These are phyloP conservation scores for human DNA, from an alignment of 2,113 vertebrate genomes.

Conservation along the genomic window DNA sequence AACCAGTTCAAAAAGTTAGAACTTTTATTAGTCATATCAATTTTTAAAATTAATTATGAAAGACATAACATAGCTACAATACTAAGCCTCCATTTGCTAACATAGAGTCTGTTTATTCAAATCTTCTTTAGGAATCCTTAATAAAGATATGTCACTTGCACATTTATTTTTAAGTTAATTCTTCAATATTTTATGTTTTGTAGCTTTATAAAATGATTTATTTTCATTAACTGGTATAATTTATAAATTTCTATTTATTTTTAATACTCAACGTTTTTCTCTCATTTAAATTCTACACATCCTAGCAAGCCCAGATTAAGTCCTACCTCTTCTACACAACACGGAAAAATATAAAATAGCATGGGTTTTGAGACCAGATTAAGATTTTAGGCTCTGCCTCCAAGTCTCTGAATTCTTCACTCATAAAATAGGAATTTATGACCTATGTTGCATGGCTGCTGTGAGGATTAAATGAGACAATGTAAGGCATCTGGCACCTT, in stretches of 20 bases:
- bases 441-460: not conserved
- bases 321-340: not conserved
- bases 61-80: not conserved
- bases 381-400: not conserved
- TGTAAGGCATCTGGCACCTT: not conserved
- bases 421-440: conserved; percentile 16
- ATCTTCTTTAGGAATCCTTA: not conserved
- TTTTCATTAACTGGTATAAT: not conserved
- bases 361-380: not conserved
- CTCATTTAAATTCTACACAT: not conserved
- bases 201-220: not conserved
- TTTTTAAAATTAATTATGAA: conserved; percentile 18
- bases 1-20: not conserved
- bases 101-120: not conserved
- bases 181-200: not conserved
- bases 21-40: not conserved
- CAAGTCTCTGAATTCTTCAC: not conserved
- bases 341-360: not conserved
- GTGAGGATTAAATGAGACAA: not conserved
- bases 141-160: not conserved
- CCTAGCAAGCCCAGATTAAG: not conserved
- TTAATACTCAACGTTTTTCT: not conserved
- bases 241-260: conserved; percentile 10
- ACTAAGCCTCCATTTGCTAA: not conserved
- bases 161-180: not conserved